Evolutionary conservation across 2,113 vertebrate species (phyloP).

Genomic region (Caretta caretta): DNA sequence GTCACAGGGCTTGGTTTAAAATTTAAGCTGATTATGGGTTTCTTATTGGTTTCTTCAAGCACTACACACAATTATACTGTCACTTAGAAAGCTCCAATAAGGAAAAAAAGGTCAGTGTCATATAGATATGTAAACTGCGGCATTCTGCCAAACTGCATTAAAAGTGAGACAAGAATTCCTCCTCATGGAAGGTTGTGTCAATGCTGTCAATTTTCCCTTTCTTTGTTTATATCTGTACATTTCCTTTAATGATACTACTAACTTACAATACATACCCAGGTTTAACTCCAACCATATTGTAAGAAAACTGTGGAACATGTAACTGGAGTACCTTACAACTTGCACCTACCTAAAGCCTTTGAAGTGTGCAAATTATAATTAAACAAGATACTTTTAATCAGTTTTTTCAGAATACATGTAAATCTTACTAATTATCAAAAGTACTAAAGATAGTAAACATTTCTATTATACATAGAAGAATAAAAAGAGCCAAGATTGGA

Average conservation of each 20-base stretch:
- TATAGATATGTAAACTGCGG: neutral
- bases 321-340: neutral
- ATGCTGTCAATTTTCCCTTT: neutral
- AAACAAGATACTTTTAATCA: neutral
- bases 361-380: neutral
- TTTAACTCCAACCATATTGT: neutral
- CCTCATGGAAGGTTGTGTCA: neutral
- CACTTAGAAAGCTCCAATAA: neutral
- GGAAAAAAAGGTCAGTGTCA: neutral
- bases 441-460: fast-evolving
- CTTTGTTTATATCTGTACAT: fast-evolving
- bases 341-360: neutral
- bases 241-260: fast-evolving
- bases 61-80: neutral
- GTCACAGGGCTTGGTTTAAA: fast-evolving
- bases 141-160: neutral
- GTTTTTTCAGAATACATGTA: fast-evolving
- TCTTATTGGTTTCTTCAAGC: neutral
- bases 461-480: neutral
- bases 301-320: neutral
- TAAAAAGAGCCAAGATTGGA: neutral
- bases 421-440: neutral
- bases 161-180: neutral
- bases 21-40: fast-evolving
- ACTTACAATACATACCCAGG: fast-evolving